phyloP scores from a whole-genome alignment of 2,797 vertebrate species.

The Leuciscus waleckii region DNA sequence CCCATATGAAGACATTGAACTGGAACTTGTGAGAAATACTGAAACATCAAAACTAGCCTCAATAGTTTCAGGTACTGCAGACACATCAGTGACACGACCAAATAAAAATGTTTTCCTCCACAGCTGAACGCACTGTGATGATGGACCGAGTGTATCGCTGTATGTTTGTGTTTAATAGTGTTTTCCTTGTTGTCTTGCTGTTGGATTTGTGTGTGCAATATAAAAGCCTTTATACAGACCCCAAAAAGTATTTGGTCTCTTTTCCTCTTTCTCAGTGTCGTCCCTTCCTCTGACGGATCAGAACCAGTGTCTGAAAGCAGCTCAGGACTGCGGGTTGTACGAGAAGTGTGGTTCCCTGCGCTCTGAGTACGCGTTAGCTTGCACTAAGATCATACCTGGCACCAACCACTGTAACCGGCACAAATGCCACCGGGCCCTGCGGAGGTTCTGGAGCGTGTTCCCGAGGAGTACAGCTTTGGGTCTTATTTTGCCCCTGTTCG shows the following conservation, averaged over 20 bases:
- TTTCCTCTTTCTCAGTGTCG: constrained; percentile 66
- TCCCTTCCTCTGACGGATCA: constrained; percentile 75
- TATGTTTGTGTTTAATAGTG: constrained; percentile 25
- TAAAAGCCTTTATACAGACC: background rate
- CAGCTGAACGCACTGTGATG: constrained; percentile 25
- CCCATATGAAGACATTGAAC: constrained; percentile 86
- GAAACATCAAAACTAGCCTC: constrained; percentile 84
- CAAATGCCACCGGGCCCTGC: constrained; percentile 85
- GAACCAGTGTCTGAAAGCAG: constrained; percentile 90
- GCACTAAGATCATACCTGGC: constrained; percentile 75
- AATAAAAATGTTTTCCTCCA: constrained; percentile 13
- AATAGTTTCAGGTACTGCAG: constrained; percentile 67
- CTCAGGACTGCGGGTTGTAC: constrained; percentile 86
- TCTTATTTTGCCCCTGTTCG: constrained; percentile 91
- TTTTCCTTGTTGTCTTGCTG: constrained; percentile 9
- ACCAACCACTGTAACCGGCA: constrained; percentile 83
- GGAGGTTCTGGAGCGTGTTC: constrained; percentile 89
- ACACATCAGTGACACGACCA: constrained; percentile 4
- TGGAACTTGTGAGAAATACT: constrained; percentile 77
- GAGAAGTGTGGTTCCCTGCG: constrained; percentile 89
- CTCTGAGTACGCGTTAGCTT: constrained; percentile 87
- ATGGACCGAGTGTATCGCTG: background rate
- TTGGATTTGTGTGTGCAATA: constrained; percentile 15
- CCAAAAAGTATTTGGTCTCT: background rate
- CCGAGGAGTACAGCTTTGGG: constrained; percentile 86